phyloP scores from a whole-genome alignment of 1,140 invertebrate species.

The Drosophila hydei region DNA sequence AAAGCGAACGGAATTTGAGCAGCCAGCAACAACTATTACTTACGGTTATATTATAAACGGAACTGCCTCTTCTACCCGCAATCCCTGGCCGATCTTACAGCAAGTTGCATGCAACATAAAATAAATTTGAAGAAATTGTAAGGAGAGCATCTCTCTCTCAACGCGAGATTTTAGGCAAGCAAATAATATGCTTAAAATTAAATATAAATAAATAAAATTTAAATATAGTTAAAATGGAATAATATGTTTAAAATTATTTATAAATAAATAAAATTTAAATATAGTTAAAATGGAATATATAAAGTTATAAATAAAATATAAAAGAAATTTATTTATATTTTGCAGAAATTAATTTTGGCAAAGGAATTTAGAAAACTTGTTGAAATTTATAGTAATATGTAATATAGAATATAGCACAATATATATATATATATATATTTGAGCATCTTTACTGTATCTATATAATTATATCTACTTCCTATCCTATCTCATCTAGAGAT shows the following conservation, averaged over 20 bases:
- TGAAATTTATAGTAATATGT: no score
- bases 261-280: not conserved
- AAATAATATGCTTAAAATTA: conserved; percentile 7
- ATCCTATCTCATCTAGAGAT: no score
- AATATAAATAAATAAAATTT: not conserved
- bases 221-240: not conserved
- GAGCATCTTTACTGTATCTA: no score
- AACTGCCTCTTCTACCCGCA: not conserved
- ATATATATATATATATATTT: no score
- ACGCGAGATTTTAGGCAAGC: not conserved
- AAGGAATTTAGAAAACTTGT: no score
- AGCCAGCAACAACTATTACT: conserved; percentile 22
- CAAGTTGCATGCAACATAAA: conserved; percentile 15
- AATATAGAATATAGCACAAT: no score
- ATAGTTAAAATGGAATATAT: not conserved
- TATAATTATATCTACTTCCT: no score
- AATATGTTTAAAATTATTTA: conserved; percentile 5
- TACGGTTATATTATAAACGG: conserved; percentile 35
- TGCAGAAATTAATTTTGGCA: no score
- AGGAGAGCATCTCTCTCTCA: no score
- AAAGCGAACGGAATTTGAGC: conserved; percentile 19
- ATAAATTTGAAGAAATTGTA: not conserved
- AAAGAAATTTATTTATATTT: no score
- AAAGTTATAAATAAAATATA: not conserved
- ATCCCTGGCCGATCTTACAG: not conserved